These are phyloP conservation scores for Setophaga petechia DNA, from an alignment of 2,113 vertebrate species.

Conservation along the genomic window DNA sequence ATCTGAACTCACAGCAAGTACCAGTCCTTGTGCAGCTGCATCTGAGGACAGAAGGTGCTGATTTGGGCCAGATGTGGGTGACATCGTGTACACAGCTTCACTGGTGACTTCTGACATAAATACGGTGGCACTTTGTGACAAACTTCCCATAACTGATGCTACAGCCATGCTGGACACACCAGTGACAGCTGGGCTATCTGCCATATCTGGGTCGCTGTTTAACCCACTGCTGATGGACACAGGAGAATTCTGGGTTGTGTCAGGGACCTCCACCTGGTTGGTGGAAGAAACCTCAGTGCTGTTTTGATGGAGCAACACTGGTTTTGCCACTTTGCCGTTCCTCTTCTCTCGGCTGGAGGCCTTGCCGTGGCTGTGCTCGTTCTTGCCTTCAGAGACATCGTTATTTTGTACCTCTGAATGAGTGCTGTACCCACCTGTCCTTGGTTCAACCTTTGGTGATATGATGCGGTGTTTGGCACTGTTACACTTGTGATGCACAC, in stretches of 20 bases:
- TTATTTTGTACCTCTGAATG: constrained; percentile 98
- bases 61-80: constrained; percentile 90
- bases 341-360: constrained; percentile 91
- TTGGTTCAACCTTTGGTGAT: constrained; percentile 96
- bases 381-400: constrained; percentile 96
- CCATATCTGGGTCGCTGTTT: constrained; percentile 96
- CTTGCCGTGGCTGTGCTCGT: constrained; percentile 87
- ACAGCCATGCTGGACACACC: constrained; percentile 93
- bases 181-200: constrained; percentile 92
- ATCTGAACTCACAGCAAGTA: constrained; percentile 90
- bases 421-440: constrained; percentile 87
- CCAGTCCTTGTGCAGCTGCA: constrained; percentile 88
- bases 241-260: constrained; percentile 97
- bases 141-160: constrained; percentile 92
- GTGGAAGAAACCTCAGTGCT: constrained; percentile 98
- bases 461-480: constrained; percentile 99
- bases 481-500: constrained; percentile 99
- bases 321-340: constrained; percentile 96
- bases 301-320: constrained; percentile 92
- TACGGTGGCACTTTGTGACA: constrained; percentile 92
- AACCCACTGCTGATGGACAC: constrained; percentile 98
- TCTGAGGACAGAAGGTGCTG: constrained; percentile 93
- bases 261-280: constrained; percentile 98
- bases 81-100: constrained; percentile 96
- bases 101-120: constrained; percentile 98